Conservation (phyloP, 2,888 invertebrate genomes). For the Eumacrocentrus americanus region DNA sequence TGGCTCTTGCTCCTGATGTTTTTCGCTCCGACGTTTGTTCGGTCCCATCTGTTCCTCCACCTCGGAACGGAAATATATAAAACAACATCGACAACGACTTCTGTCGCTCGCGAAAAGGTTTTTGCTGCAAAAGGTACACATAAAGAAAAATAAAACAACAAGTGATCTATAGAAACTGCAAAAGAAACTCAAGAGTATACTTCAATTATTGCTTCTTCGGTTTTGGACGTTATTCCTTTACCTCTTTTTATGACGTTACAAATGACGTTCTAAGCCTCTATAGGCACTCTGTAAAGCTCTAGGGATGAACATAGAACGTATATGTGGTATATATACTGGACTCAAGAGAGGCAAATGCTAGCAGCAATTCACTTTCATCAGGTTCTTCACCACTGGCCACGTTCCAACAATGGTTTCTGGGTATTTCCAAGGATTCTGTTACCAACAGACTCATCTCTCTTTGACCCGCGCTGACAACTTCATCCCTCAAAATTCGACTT, state of each 20-base stretch:
- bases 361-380: slow-evolving; percentile 6
- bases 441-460: neutral
- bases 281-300: neutral
- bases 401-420: slow-evolving; percentile 5
- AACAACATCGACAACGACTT: neutral
- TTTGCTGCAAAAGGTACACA: neutral
- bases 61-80: neutral
- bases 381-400: slow-evolving; percentile 1
- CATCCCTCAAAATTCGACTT: no score
- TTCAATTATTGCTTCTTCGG: neutral
- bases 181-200: neutral
- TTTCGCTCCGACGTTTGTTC: slow-evolving; percentile 5
- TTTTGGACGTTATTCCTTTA: neutral
- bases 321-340: neutral
- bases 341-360: neutral
- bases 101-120: neutral
- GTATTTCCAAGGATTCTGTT: slow-evolving; percentile 1
- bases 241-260: neutral
- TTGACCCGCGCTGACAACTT: neutral
- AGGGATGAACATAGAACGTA: neutral
- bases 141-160: neutral
- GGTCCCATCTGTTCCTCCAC: neutral
- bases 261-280: slow-evolving; percentile 1
- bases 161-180: neutral
- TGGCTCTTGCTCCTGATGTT: slow-evolving; percentile 3